Evolutionary conservation across 2,888 invertebrate species (phyloP).

Genomic region (Chromoteleia sp.): DNA sequence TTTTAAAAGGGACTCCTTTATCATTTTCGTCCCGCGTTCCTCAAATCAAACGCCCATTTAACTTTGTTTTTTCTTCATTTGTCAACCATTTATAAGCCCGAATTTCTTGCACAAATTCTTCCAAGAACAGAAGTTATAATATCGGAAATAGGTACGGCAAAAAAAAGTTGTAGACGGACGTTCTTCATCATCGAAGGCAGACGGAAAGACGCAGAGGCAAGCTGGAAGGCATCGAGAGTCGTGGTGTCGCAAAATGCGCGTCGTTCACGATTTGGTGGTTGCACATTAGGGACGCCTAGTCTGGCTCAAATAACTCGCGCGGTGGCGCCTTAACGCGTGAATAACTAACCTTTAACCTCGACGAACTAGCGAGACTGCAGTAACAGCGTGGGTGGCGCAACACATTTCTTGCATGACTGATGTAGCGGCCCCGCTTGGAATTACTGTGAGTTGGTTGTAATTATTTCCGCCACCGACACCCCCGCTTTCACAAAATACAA

Average conservation of each 20-base stretch:
- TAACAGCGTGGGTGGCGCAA: constrained; percentile 80
- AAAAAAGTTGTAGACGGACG: constrained; percentile 69
- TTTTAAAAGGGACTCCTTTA: constrained; percentile 22
- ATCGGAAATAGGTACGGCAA: constrained; percentile 63
- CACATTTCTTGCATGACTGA: constrained; percentile 80
- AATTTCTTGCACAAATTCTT: constrained; percentile 67
- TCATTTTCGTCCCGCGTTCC: constrained; percentile 41
- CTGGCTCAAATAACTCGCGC: constrained; percentile 81
- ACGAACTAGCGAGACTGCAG: constrained; percentile 71
- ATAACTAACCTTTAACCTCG: constrained; percentile 82
- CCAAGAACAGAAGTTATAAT: constrained; percentile 62
- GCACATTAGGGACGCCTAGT: constrained; percentile 78
- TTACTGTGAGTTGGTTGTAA: constrained; percentile 78
- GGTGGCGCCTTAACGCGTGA: constrained; percentile 83
- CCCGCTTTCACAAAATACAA: constrained; percentile 62
- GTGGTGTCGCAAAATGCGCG: constrained; percentile 69
- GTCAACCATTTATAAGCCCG: constrained; percentile 60
- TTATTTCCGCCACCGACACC: constrained; percentile 74
- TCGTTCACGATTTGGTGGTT: constrained; percentile 72
- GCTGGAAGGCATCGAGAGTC: constrained; percentile 60
- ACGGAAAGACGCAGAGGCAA: constrained; percentile 51
- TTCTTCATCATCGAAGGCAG: constrained; percentile 70
- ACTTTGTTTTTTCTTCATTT: constrained; percentile 62
- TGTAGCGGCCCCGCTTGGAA: constrained; percentile 74
- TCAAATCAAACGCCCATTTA: constrained; percentile 62